phyloP scores from a whole-genome alignment of 2,888 invertebrate species.

The Himalopsyche japonica region DNA sequence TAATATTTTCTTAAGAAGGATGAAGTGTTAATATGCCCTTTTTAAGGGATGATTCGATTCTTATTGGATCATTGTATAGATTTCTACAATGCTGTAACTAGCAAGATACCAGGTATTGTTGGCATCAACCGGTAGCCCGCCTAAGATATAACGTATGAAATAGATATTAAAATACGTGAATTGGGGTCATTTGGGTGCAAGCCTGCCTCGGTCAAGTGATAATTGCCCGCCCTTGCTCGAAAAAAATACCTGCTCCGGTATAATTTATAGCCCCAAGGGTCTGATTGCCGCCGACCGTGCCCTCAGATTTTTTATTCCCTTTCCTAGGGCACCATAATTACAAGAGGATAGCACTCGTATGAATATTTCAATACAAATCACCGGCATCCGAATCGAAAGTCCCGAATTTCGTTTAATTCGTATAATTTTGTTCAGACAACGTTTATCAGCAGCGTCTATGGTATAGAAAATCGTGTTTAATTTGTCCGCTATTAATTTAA shows the following conservation, averaged over 20 bases:
- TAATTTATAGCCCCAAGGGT: conserved; percentile 28
- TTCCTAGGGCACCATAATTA: conserved; percentile 28
- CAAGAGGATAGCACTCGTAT: conserved; percentile 15
- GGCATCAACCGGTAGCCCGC: not conserved
- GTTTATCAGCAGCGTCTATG: not conserved
- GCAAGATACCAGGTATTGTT: not conserved
- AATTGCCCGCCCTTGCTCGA: conserved; percentile 29
- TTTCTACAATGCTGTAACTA: too few species aligned
- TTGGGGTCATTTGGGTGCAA: conserved; percentile 11
- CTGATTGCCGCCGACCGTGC: conserved; percentile 2
- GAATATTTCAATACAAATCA: conserved; percentile 34
- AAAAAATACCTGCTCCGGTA: conserved; percentile 25
- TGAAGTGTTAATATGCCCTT: too few species aligned
- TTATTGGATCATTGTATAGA: too few species aligned
- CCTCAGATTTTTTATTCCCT: conserved; percentile 9
- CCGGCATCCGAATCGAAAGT: conserved; percentile 16
- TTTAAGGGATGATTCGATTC: too few species aligned
- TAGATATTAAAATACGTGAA: not conserved
- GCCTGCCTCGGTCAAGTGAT: conserved; percentile 26
- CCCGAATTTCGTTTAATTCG: conserved; percentile 33
- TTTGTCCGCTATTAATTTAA: not conserved
- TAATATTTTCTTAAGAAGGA: too few species aligned
- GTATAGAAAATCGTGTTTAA: not conserved
- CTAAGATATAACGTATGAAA: not conserved
- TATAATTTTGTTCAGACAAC: conserved; percentile 15